These are phyloP conservation scores for Drosophila ustulata DNA, from an alignment of 2,888 invertebrate species.

Conservation along the genomic window DNA sequence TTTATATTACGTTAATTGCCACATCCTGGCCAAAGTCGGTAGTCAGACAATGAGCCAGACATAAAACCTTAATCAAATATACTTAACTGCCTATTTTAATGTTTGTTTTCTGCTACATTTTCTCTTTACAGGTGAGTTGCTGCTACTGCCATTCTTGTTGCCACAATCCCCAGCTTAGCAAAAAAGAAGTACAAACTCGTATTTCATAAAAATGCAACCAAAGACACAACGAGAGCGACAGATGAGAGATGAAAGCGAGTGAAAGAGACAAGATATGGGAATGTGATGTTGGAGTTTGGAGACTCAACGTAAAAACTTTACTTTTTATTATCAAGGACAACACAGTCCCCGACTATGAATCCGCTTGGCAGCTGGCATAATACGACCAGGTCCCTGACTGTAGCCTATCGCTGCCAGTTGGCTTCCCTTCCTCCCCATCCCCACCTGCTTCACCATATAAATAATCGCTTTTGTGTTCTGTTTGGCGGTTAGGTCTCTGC, in stretches of 20 bases:
- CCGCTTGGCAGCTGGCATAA: slow-evolving; percentile 40
- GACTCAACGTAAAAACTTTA: slow-evolving; percentile 56
- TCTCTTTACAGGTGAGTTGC: slow-evolving; percentile 76
- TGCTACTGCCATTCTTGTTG: slow-evolving; percentile 34
- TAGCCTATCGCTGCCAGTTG: slow-evolving; percentile 4
- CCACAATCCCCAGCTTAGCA: slow-evolving; percentile 29
- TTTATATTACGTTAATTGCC: slow-evolving; percentile 62
- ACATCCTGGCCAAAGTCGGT: slow-evolving; percentile 31
- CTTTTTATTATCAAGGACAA: slow-evolving; percentile 74
- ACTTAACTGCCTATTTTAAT: slow-evolving; percentile 68
- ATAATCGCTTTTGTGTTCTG: slow-evolving; percentile 71
- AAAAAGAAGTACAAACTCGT: slow-evolving; percentile 38
- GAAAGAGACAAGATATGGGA: slow-evolving; percentile 31
- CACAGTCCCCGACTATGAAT: slow-evolving; percentile 24
- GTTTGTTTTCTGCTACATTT: slow-evolving; percentile 66
- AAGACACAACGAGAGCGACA: slow-evolving; percentile 9
- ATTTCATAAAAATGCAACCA: slow-evolving; percentile 64
- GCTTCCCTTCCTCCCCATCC: background rate
- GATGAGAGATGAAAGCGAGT: background rate
- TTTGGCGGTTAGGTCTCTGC: slow-evolving; percentile 18
- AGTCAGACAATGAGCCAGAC: slow-evolving; percentile 59
- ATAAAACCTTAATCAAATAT: slow-evolving; percentile 73
- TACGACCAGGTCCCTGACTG: background rate
- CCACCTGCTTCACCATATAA: slow-evolving; percentile 49
- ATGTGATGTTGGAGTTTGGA: slow-evolving; percentile 34